Base-by-base conservation (phyloP, 2,888 invertebrate species). In the Ellobium chinense region DNA sequence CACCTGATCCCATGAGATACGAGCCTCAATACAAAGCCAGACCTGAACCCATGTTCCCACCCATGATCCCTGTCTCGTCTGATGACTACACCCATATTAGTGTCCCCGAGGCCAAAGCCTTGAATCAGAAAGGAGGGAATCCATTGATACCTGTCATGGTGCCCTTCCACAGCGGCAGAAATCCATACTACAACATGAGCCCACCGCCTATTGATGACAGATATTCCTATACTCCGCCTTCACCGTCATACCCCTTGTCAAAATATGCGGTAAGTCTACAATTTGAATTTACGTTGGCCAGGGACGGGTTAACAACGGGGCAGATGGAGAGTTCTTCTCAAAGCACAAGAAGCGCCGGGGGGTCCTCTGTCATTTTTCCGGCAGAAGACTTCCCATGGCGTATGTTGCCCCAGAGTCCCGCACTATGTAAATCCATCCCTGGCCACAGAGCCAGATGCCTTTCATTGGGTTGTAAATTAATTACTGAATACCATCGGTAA, bases 71-170 rank as follows among this genome's bases (percentile, higher is more conserved):
- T 14, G 63, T 63, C 62, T 5, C 24, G 3, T 2, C n/a, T 7
- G 24, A 39, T 14, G 74, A 74, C 34, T 46, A 46, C n/a, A 12
- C 18, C 9, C 9, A 37, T 2, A 34, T 34, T n/a, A n/a, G n/a
- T n/a, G 27, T 36, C 7, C 73, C 73, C 0, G 27, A 36, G 34
- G 18, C 14, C 21, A 74, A n/a, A 24, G 27, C 34, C 24, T 3
- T 29, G 14, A 18, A 27, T 1, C 7, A 46, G 14, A 5, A 36
- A 21, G 37, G 31, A 0, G 36, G 60, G 0, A 58, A 60, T 29
- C 74, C 63, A 12, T 29, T 74, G 37, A 63, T 74, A 21, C 74
- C 74, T 24, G 62, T 37, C 21, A 39, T 31, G 29, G 36, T 37
- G 5, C 74, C 62, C 65, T 65, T 31, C 65, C 27, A 29, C 31